phyloP scores from a whole-genome alignment of 2,797 vertebrate genomes.

The Siniperca scherzeri region DNA sequence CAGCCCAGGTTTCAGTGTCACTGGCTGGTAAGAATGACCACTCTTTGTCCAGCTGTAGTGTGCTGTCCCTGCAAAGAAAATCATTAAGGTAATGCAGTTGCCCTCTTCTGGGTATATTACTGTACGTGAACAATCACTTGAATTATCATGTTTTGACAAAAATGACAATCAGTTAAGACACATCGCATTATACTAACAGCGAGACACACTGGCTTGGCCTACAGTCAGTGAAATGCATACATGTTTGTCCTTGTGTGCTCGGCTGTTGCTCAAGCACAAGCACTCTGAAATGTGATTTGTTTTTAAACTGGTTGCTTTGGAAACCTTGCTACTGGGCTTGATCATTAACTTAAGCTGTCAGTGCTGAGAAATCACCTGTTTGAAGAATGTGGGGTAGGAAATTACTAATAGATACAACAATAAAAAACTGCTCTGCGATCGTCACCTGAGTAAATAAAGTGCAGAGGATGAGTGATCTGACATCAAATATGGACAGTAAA shows the following conservation, averaged over 20 bases:
- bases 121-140: not conserved
- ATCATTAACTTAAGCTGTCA: conserved; percentile 81
- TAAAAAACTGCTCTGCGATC: not conserved
- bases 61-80: conserved; percentile 28
- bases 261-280: conserved; percentile 50
- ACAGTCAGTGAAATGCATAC: conserved; percentile 20
- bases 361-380: conserved; percentile 53
- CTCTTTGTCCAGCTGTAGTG: conserved; percentile 53
- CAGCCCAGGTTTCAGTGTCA: conserved; percentile 72
- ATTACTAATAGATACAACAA: conserved; percentile 8
- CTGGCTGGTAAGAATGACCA: conserved; percentile 56
- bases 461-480: not conserved
- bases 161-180: not conserved
- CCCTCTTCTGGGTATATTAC: not conserved
- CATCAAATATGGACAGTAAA: not conserved
- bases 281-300: conserved; percentile 62
- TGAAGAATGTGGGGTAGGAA: conserved; percentile 38
- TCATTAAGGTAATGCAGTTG: conserved; percentile 8
- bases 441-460: not conserved
- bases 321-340: conserved; percentile 74
- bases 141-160: not conserved
- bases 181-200: not conserved
- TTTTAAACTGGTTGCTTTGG: conserved; percentile 71
- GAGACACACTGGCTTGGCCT: conserved; percentile 17
- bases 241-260: conserved; percentile 13